These are phyloP conservation scores for Orchesella cincta DNA, from an alignment of 1,140 invertebrate genomes.

Conservation along the genomic window DNA sequence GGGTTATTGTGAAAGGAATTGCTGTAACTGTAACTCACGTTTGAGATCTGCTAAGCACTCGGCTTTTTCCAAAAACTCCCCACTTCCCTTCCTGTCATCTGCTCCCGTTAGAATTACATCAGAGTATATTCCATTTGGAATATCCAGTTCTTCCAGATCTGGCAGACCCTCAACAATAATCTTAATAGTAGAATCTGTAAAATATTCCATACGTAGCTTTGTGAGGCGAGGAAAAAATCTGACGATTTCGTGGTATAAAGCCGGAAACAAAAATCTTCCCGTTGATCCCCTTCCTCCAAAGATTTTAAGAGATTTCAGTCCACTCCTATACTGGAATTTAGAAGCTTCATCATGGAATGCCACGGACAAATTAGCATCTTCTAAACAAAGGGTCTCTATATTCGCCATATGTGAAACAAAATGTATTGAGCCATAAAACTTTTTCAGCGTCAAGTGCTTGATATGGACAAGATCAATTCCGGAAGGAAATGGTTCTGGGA, in stretches of 20 bases:
- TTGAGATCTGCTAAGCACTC: slow-evolving; percentile 7
- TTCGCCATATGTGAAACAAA: slow-evolving; percentile 13
- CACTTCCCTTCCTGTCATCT: too few species aligned
- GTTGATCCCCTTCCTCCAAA: neutral
- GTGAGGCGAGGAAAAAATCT: slow-evolving; percentile 28
- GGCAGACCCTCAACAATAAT: slow-evolving; percentile 19
- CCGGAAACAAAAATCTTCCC: slow-evolving; percentile 21
- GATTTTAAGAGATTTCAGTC: neutral
- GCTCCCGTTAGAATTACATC: neutral
- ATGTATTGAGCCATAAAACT: slow-evolving; percentile 25
- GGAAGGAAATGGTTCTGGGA: slow-evolving; percentile 24
- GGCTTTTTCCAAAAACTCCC: neutral
- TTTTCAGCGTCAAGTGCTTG: slow-evolving; percentile 3
- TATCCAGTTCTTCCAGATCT: slow-evolving; percentile 3
- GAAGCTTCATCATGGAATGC: slow-evolving; percentile 12
- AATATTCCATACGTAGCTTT: slow-evolving; percentile 23
- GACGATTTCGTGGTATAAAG: slow-evolving; percentile 30
- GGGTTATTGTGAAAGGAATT: neutral
- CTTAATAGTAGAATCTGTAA: slow-evolving; percentile 22
- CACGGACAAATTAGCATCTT: slow-evolving; percentile 2
- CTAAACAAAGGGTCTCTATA: neutral
- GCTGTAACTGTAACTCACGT: too few species aligned
- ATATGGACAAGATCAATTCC: slow-evolving; percentile 18
- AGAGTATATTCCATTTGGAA: neutral
- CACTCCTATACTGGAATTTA: neutral